Percentiles rank a stretch among this genome's conserved stretches.
phyloP scores from a whole-genome alignment of 2,797 vertebrate genomes.

The Phataginus tetradactyla region DNA sequence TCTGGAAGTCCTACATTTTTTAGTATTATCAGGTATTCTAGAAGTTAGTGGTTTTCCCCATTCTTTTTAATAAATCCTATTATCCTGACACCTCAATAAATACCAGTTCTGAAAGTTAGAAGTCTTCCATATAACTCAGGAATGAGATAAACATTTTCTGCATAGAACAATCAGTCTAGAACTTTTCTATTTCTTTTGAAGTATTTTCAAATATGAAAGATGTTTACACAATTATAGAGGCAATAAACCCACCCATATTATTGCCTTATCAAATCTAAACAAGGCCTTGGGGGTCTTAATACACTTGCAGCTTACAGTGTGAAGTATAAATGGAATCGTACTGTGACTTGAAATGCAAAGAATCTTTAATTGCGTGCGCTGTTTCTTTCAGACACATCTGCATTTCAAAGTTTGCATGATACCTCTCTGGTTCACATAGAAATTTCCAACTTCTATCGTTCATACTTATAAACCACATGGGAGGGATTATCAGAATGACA shows the following conservation, averaged over 20 bases:
- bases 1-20: background rate
- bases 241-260: constrained; percentile 44
- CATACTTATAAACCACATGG: background rate
- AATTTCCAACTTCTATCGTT: background rate
- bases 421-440: constrained; percentile 11
- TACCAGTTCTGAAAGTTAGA: constrained; percentile 40
- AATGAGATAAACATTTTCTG: constrained; percentile 11
- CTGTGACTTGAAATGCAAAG: constrained; percentile 37
- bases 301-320: constrained; percentile 18
- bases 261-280: constrained; percentile 60
- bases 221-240: constrained; percentile 53
- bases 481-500: background rate
- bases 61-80: constrained; percentile 48
- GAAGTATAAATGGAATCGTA: constrained; percentile 37
- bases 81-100: constrained; percentile 27
- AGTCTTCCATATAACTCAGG: background rate
- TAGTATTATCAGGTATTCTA: constrained; percentile 43
- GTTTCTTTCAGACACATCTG: background rate
- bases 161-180: constrained; percentile 42
- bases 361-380: background rate
- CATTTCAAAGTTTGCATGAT: background rate
- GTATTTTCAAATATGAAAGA: constrained; percentile 60
- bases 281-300: constrained; percentile 22
- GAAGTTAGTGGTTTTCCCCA: background rate
- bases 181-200: constrained; percentile 38